Base-by-base conservation (phyloP, 2,888 invertebrate species). In the Rugalucina vietnamica region DNA sequence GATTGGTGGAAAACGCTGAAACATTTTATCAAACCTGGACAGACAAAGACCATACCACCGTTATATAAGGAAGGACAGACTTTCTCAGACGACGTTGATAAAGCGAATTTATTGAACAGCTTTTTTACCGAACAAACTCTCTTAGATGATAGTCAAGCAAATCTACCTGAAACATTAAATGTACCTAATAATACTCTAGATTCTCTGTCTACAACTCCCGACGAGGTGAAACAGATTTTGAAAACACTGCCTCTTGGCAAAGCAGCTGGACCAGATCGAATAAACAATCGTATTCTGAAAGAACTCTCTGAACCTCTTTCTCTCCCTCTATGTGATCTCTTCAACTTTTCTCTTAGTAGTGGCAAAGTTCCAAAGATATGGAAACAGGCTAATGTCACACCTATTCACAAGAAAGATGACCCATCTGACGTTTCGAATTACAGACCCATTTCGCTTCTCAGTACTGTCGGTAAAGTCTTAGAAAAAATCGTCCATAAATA, bases 331-430 rank as follows among this genome's bases (percentile, higher is more conserved):
- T 76, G 50, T 73, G 29, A 65, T 10, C 50, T 82, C 27, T 82
- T 76, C 27, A 83, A 75, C 24, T 37, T 27, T 12, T 74, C 39
- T 18, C n/a, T 83, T 36, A 18, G 36, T 37, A 21, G 27, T 18
- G 10, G 72, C 21, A 49, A 71, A 54, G 39, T 79, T 24, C 83
- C 83, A 5, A 34, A 24, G 18, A 14, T 3, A 14, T 83, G 79
- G 79, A 79, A 83, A 39, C 39, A 43, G 12, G 83, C 79, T 27
- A 54, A 79, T 49, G 76, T 79, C 8, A 54, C 60, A 50, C 57
- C 72, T 27, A 29, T 79, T 12, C 54, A 50, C 29, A 79, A 83
- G 54, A 80, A 76, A 34, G 75, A 36, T 29, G 76, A 65, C 34
- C 57, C 75, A 18, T 5, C 24, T 21, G 29, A n/a, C 21, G 71